Evolutionary conservation across 2,797 vertebrate genomes (phyloP).

Genomic region (Sebastes kiyomatsui): DNA sequence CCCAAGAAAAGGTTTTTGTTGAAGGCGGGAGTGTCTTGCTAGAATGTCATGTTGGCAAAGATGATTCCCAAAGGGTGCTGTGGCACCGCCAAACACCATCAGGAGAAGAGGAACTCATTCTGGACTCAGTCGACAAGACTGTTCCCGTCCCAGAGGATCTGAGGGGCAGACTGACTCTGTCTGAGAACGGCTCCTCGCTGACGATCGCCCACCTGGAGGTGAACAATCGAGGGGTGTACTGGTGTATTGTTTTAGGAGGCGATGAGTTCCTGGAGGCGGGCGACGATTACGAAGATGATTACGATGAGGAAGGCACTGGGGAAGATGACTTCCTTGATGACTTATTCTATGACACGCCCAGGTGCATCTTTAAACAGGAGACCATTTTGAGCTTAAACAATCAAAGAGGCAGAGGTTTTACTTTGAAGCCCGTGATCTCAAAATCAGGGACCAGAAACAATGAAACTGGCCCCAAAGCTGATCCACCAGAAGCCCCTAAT

Average conservation of each 20-base stretch:
- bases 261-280: background rate
- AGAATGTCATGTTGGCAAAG: conserved; percentile 35
- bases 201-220: conserved; percentile 34
- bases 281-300: background rate
- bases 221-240: conserved; percentile 63
- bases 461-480: background rate
- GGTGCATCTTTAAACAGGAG: conserved; percentile 71
- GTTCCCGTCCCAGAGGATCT: conserved; percentile 49
- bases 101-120: conserved; percentile 40
- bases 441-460: accelerated
- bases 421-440: background rate
- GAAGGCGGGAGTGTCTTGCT: conserved; percentile 28
- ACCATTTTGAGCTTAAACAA: background rate
- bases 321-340: background rate
- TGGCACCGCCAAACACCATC: conserved; percentile 65
- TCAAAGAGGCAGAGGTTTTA: accelerated
- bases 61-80: conserved; percentile 39
- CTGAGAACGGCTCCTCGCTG: conserved; percentile 38
- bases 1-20: background rate
- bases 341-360: background rate
- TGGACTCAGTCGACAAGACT: conserved; percentile 39
- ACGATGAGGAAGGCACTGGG: background rate
- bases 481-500: background rate
- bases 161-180: conserved; percentile 41
- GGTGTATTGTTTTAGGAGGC: conserved; percentile 57